Base-by-base conservation (phyloP, 2,888 invertebrate genomes). In the Crossocerus cetratus region DNA sequence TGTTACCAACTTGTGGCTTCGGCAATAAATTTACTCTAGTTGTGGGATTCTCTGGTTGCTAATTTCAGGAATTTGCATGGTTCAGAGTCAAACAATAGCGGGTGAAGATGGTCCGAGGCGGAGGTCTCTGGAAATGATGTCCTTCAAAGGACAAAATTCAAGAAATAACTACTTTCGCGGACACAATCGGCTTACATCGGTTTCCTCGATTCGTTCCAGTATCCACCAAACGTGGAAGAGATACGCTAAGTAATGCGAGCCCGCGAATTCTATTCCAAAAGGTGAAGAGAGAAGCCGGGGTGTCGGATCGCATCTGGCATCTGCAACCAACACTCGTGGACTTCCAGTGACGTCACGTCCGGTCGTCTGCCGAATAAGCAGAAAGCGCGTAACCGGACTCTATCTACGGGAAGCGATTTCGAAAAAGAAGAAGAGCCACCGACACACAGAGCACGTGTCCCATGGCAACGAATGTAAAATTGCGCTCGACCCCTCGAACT, bases 281-380 rank as follows among this genome's bases (percentile, higher is more conserved):
- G 74, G 77, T 78, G 71, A 72, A 73, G 56, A 76, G 69, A 79
- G 69, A 78, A 76, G 77, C 43, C 76, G 66, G 58, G 84, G 87
- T 87, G 84, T 87, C 87, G 72, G 80, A 74, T 87, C 86, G 74
- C 87, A 83, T 85, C 80, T 83, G 69, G 77, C 81, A 84, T 86
- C 84, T 79, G 80, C 83, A 80, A 84, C 86, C 83, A 83, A 81
- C 84, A 82, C 84, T 81, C 82, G 81, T 78, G 69, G 63, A 72
- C 67, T 69, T 69, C 72, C 77, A 72, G 73, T 86, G 86, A 86
- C 86, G 86, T 84, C 83, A 87, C 84, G 84, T 87, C 87, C 87
- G 86, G 85, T 68, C 78, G 75, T 70, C 75, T 77, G 87, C 80
- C 78, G 81, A 85, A 86, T 83, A 83, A 85, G 86, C 86, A 82